Evolutionary conservation across 2,797 vertebrate genomes (phyloP).

Genomic region (Acanthiza pusilla): DNA sequence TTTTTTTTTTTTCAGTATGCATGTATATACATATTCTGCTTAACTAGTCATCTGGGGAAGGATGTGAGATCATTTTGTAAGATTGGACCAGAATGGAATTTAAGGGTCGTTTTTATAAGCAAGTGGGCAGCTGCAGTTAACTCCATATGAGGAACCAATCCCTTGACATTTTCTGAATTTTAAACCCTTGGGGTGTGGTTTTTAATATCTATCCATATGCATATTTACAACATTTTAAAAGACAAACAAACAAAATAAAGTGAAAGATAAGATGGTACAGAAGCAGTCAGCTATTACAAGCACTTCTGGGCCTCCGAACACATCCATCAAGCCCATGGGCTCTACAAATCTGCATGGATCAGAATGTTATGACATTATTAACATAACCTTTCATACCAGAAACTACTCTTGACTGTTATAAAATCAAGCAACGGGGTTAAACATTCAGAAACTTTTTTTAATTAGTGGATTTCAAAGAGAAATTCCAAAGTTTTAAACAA

Average conservation of each 20-base stretch:
- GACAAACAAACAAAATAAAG: not conserved
- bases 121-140: not conserved
- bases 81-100: conserved; percentile 16
- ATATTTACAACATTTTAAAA: conserved; percentile 7
- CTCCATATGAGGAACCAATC: not conserved
- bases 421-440: not conserved
- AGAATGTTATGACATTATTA: not conserved
- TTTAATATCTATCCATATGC: not conserved
- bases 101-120: conserved; percentile 45
- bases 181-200: not conserved
- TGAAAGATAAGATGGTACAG: not conserved
- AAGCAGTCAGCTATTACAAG: not conserved
- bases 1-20: not conserved
- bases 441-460: not conserved
- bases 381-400: not conserved
- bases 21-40: not conserved
- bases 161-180: conserved; percentile 12
- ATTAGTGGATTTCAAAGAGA: not conserved
- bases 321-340: not conserved
- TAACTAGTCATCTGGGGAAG: conserved; percentile 46
- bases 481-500: not conserved
- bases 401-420: not conserved
- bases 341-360: not conserved
- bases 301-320: not conserved
- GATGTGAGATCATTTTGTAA: conserved; percentile 33